Base-by-base conservation (phyloP, 1,140 invertebrate genomes). In the Riptortus pedestris region DNA sequence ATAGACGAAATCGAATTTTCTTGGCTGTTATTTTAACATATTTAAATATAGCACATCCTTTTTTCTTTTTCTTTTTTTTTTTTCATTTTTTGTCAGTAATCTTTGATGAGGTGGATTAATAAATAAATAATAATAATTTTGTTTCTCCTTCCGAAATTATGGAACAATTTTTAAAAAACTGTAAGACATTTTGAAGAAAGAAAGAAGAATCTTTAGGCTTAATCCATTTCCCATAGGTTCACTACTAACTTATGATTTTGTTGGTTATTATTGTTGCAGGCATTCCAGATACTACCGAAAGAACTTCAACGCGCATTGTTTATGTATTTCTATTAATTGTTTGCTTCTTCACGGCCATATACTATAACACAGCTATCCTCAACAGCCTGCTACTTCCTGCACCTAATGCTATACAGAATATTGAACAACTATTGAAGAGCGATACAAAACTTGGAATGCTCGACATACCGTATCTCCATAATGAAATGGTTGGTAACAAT, bases 361-460 rank as follows among this genome's bases (percentile, higher is more conserved):
- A 64, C 33, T 64, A 64, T 26, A 64, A 64, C 52, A 58, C 63
- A 18, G 27, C 63, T n/a, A 64, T 64, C 24, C 31, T 64, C 4
- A 64, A 64, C 29, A 55, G 63, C 2, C 52, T 64, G 2, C 52
- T 64, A 1, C 63, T 64, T 9, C 63, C 20, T 20, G 51, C 63
- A 24, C 63, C 63, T 2, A 64, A 64, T 18, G 63, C 63, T 12
- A 64, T 64, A 16, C 63, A 64, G 31, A 58, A 64, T 27, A 58
- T 59, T 14, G 63, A 64, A 38, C 63, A 64, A n/a, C 31, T 64
- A 7, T 28, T 64, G 33, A 58, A 64, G 22, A 64, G 63, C 38
- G 63, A 64, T 27, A 64, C 59, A 16, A 51, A 51, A 29, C 33
- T 64, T 27, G 63, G 43, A 27, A 57, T 64, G 51, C 20, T 58